phyloP scores from a whole-genome alignment of 1,140 invertebrate species.

The Drosophila mauritiana region DNA sequence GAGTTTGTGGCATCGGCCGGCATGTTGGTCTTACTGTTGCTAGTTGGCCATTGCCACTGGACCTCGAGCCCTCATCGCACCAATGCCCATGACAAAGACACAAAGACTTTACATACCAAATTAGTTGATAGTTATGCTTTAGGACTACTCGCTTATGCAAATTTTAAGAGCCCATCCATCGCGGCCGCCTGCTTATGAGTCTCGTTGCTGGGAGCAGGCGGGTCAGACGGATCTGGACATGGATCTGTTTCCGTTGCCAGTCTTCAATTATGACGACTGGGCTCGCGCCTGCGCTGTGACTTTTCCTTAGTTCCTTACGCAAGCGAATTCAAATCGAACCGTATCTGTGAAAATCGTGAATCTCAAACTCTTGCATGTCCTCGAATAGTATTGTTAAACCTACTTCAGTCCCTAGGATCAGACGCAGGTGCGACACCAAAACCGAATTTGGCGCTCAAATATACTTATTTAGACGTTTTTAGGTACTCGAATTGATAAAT shows the following conservation, averaged over 20 bases:
- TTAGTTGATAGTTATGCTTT: constrained; percentile 82
- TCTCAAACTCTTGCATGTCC: constrained; percentile 30
- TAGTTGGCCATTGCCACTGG: constrained; percentile 54
- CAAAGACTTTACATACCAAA: constrained; percentile 82
- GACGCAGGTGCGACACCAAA: constrained; percentile 52
- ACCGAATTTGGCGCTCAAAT: constrained; percentile 83
- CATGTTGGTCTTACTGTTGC: constrained; percentile 63
- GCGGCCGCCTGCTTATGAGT: constrained; percentile 70
- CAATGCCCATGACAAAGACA: constrained; percentile 68
- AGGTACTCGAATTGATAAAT: constrained; percentile 69
- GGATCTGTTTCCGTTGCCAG: constrained; percentile 15
- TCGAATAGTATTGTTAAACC: constrained; percentile 37
- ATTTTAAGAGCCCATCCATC: constrained; percentile 56
- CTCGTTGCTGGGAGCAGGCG: constrained; percentile 43
- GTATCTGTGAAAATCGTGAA: constrained; percentile 49
- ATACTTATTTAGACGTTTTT: constrained; percentile 81
- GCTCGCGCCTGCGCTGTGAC: constrained; percentile 51
- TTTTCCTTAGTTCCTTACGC: constrained; percentile 45
- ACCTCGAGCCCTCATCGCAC: constrained; percentile 25
- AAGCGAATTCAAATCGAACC: constrained; percentile 45
- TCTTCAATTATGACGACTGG: constrained; percentile 40
- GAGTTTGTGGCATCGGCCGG: constrained; percentile 45
- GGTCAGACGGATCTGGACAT: constrained; percentile 14
- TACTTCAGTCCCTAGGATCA: constrained; percentile 18
- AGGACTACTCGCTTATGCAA: constrained; percentile 63